phyloP scores from a whole-genome alignment of 1,140 invertebrate species.

The Pseudobourletiella spinata region DNA sequence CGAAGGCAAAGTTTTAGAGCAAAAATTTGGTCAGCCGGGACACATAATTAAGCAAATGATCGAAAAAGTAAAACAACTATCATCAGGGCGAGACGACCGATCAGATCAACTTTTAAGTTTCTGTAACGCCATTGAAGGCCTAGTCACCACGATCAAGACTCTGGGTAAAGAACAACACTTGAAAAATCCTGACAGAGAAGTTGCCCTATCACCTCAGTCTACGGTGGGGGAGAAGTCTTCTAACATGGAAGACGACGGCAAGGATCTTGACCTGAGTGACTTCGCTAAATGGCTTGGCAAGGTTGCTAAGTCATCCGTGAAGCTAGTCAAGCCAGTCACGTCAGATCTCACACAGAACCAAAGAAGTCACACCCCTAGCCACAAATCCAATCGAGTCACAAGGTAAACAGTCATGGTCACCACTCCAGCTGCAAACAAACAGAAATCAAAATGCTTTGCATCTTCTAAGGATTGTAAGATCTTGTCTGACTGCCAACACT shows the following conservation, averaged over 20 bases:
- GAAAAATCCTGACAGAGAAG: neutral
- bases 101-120: neutral
- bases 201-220: neutral
- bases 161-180: neutral
- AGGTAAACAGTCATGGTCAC: too few species aligned
- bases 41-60: neutral
- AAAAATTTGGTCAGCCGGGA: neutral
- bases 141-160: neutral
- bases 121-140: neutral
- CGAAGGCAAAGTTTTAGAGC: neutral
- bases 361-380: too few species aligned
- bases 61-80: neutral
- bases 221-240: neutral
- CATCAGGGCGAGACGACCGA: neutral
- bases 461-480: too few species aligned
- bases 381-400: too few species aligned
- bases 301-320: neutral
- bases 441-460: too few species aligned
- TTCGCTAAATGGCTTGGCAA: neutral
- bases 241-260: neutral
- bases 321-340: neutral
- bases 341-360: too few species aligned
- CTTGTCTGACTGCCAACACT: slow-evolving; percentile 5
- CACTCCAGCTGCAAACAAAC: too few species aligned
- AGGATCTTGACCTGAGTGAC: too few species aligned